phyloP scores from a whole-genome alignment of 2,797 vertebrate genomes.

The Acanthornis magna region DNA sequence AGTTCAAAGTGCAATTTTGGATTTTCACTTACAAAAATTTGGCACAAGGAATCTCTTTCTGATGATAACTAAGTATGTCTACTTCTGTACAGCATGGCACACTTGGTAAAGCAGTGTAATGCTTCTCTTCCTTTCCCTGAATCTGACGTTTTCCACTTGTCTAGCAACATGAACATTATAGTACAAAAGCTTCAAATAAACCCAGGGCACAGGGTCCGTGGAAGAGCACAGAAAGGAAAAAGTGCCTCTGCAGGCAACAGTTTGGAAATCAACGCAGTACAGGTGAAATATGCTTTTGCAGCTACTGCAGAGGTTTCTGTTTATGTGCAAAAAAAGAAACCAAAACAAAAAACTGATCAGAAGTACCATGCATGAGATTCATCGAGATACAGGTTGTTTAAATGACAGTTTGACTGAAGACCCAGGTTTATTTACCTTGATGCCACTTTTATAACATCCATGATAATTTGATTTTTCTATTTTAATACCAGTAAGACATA shows the following conservation, averaged over 20 bases:
- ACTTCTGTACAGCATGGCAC: neutral
- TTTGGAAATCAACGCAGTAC: neutral
- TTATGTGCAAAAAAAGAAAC: neutral
- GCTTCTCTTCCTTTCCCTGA: neutral
- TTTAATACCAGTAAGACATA: neutral
- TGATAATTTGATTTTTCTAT: neutral
- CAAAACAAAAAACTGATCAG: neutral
- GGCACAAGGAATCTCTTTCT: neutral
- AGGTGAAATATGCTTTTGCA: neutral
- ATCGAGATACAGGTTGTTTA: neutral
- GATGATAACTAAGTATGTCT: neutral
- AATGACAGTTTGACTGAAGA: neutral
- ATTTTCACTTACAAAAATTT: neutral
- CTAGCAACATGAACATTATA: rapidly evolving
- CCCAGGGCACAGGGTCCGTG: neutral
- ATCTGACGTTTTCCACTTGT: neutral
- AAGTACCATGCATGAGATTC: neutral
- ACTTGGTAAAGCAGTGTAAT: neutral
- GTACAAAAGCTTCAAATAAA: neutral
- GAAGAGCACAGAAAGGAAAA: neutral
- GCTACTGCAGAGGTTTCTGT: neutral
- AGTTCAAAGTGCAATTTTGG: neutral
- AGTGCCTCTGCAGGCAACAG: neutral
- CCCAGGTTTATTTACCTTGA: neutral
- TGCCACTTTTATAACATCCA: neutral